Percentiles rank a stretch among this genome's conserved stretches.
phyloP scores from a whole-genome alignment of 2,888 invertebrate species.

The Platerodrilus igneus region DNA sequence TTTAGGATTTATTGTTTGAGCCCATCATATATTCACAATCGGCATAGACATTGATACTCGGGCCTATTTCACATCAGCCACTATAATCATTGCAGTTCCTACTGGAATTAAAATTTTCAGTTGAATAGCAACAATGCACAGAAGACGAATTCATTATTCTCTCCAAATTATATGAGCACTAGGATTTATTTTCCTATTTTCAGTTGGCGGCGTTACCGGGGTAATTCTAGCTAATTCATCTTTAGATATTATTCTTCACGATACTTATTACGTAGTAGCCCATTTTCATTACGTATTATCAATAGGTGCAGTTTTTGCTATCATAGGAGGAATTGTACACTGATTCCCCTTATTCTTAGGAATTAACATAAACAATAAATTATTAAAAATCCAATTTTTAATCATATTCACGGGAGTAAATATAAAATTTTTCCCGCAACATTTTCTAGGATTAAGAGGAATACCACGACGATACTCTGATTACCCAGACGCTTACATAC shows the following conservation, averaged over 20 bases:
- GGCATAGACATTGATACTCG: slow-evolving; percentile 80
- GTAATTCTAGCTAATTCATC: slow-evolving; percentile 69
- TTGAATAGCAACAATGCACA: slow-evolving; percentile 67
- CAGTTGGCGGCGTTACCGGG: slow-evolving; percentile 67
- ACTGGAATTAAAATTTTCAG: slow-evolving; percentile 83
- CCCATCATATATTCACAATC: slow-evolving; percentile 81
- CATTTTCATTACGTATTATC: slow-evolving; percentile 80
- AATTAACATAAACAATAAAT: slow-evolving; percentile 53
- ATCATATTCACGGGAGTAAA: slow-evolving; percentile 73
- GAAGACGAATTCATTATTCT: slow-evolving; percentile 57
- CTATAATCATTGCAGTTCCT: slow-evolving; percentile 82
- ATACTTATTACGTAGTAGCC: slow-evolving; percentile 80
- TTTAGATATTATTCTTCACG: slow-evolving; percentile 72
- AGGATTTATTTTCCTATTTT: slow-evolving; percentile 76
- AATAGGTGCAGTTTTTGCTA: slow-evolving; percentile 75
- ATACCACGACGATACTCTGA: slow-evolving; percentile 75
- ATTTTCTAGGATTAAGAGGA: slow-evolving; percentile 65
- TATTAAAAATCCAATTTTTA: slow-evolving; percentile 66
- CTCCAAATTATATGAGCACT: slow-evolving; percentile 62
- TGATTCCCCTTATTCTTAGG: slow-evolving; percentile 69
- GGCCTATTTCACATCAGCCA: slow-evolving; percentile 79
- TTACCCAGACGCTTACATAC: slow-evolving; percentile 63
- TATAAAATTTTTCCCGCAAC: slow-evolving; percentile 76
- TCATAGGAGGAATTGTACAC: slow-evolving; percentile 68
- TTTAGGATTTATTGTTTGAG: slow-evolving; percentile 79